phyloP scores from a whole-genome alignment of 2,113 vertebrate species.

The Pterocles burchelli region DNA sequence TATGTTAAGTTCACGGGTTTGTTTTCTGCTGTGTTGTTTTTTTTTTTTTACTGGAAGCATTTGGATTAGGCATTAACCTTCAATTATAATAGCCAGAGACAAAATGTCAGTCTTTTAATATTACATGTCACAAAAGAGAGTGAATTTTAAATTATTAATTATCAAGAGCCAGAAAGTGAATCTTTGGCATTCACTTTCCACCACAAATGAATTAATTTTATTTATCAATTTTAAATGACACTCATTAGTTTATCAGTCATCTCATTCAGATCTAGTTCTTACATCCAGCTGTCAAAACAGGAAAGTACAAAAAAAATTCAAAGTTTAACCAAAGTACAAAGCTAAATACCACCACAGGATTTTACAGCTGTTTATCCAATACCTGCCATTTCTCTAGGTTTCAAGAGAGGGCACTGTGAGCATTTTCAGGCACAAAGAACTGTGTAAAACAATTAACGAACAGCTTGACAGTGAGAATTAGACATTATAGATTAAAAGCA shows the following conservation, averaged over 20 bases:
- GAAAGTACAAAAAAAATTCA: neutral
- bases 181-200: neutral
- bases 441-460: neutral
- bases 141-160: slow-evolving; percentile 29
- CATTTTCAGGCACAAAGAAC: neutral
- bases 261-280: neutral
- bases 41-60: neutral
- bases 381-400: neutral
- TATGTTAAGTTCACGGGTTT: neutral
- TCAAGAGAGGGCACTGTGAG: neutral
- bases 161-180: neutral
- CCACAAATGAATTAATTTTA: neutral
- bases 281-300: neutral
- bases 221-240: neutral
- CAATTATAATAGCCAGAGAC: neutral
- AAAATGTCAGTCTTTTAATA: slow-evolving; percentile 55
- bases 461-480: neutral
- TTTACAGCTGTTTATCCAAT: neutral
- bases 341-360: neutral
- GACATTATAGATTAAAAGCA: neutral
- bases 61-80: slow-evolving; percentile 6
- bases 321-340: neutral
- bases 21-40: neutral
- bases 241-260: neutral
- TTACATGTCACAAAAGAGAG: neutral